Conservation (phyloP, 2,888 invertebrate species). For the Calliscelio sp. region DNA sequence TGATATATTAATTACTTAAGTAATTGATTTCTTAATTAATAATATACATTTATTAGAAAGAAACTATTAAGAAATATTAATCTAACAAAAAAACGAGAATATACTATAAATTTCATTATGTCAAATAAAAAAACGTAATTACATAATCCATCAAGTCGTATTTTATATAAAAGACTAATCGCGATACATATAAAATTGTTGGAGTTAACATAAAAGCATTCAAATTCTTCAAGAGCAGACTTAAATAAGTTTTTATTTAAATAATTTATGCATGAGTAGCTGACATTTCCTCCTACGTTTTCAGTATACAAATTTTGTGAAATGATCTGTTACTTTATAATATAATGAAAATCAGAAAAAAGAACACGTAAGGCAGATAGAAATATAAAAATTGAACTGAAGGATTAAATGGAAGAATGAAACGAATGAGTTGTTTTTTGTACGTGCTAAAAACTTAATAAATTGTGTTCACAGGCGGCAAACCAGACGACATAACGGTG, state of each 20-base stretch:
- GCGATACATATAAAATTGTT: background rate
- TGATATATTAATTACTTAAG: no score
- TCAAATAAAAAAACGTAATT: no score
- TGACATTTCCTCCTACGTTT: slow-evolving; percentile 2
- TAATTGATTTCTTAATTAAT: no score
- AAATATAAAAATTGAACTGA: no score
- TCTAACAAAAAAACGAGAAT: no score
- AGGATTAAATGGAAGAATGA: no score
- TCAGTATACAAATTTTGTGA: no score
- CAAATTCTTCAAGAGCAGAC: background rate
- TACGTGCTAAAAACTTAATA: background rate
- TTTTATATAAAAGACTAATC: slow-evolving; percentile 1
- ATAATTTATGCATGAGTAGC: background rate
- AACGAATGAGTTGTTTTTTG: no score
- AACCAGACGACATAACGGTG: slow-evolving; percentile 99
- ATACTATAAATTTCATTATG: no score
- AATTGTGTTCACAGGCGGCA: slow-evolving; percentile 92
- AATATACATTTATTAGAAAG: no score
- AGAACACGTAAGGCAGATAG: no score
- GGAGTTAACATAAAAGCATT: slow-evolving; percentile 8
- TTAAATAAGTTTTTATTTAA: slow-evolving; percentile 17
- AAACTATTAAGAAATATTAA: no score
- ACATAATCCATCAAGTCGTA: background rate
- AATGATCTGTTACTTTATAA: background rate
- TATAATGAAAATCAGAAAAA: background rate